Evolutionary conservation across 2,888 invertebrate genomes (phyloP).

Genomic region (Adelognathus sp.): DNA sequence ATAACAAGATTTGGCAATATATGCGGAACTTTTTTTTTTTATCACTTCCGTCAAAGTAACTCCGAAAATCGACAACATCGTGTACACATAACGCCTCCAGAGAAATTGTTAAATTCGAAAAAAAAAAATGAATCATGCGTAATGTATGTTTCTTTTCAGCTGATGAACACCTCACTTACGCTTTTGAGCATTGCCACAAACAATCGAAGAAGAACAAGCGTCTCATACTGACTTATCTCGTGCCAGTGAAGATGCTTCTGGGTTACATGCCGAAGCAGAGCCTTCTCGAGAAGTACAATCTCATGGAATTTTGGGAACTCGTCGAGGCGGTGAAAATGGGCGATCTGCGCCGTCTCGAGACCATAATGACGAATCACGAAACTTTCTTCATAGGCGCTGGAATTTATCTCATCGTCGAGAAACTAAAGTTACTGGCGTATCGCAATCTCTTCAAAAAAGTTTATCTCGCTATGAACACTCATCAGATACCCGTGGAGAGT

Average conservation of each 20-base stretch:
- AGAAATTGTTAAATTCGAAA: too few species aligned
- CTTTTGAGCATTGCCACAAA: slow-evolving; percentile 94
- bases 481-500: slow-evolving; percentile 94
- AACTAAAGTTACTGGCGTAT: slow-evolving; percentile 96
- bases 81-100: too few species aligned
- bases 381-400: slow-evolving; percentile 97
- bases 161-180: slow-evolving; percentile 95
- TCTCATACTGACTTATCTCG: slow-evolving; percentile 95
- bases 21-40: slow-evolving; percentile 21
- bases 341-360: slow-evolving; percentile 91
- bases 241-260: slow-evolving; percentile 98
- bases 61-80: too few species aligned
- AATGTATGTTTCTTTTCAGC: slow-evolving; percentile 83
- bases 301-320: slow-evolving; percentile 95
- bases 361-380: slow-evolving; percentile 93
- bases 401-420: slow-evolving; percentile 98
- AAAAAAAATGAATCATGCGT: background rate
- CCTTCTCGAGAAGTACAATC: slow-evolving; percentile 93
- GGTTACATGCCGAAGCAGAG: slow-evolving; percentile 95
- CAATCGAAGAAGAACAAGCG: slow-evolving; percentile 93
- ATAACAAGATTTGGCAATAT: too few species aligned
- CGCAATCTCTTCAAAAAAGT: slow-evolving; percentile 98
- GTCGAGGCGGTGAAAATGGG: slow-evolving; percentile 95
- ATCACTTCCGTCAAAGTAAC: too few species aligned
- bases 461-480: slow-evolving; percentile 88